A percentile compares a stretch with the other conserved stretches of the same genome.
phyloP scores from a whole-genome alignment of 2,113 vertebrate genomes.

The Rhineura floridana region DNA sequence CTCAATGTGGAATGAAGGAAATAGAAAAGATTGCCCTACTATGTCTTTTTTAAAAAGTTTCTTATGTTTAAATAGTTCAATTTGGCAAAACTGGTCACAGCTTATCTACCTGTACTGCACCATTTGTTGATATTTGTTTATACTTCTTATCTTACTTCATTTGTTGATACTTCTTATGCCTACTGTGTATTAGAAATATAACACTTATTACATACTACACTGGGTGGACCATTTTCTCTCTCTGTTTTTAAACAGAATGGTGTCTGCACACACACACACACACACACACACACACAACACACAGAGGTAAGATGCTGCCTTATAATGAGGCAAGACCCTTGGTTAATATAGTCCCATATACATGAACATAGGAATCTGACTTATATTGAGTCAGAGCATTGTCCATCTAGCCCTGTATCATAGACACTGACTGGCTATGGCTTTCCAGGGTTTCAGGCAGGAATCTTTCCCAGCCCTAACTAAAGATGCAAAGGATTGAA shows the following conservation, averaged over 20 bases:
- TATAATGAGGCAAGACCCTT: too few species aligned
- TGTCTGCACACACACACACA: neutral
- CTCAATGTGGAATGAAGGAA: neutral
- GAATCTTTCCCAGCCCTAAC: too few species aligned
- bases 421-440: too few species aligned
- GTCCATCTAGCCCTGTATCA: neutral
- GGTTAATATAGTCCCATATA: too few species aligned
- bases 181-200: neutral
- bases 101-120: neutral
- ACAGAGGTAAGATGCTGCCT: too few species aligned
- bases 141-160: neutral
- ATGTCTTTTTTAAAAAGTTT: neutral
- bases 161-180: neutral
- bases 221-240: neutral
- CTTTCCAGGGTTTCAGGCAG: too few species aligned
- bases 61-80: neutral
- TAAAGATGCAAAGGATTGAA: too few species aligned
- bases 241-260: neutral
- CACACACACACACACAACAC: too few species aligned
- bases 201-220: neutral
- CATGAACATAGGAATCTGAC: too few species aligned
- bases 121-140: neutral
- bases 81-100: neutral
- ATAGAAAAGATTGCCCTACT: neutral
- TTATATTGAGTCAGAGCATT: neutral